A percentile compares a stretch with the other conserved stretches of the same genome.
These are phyloP conservation scores for Campylomormyrus numenius DNA, from an alignment of 2,113 vertebrate species.

Conservation along the genomic window DNA sequence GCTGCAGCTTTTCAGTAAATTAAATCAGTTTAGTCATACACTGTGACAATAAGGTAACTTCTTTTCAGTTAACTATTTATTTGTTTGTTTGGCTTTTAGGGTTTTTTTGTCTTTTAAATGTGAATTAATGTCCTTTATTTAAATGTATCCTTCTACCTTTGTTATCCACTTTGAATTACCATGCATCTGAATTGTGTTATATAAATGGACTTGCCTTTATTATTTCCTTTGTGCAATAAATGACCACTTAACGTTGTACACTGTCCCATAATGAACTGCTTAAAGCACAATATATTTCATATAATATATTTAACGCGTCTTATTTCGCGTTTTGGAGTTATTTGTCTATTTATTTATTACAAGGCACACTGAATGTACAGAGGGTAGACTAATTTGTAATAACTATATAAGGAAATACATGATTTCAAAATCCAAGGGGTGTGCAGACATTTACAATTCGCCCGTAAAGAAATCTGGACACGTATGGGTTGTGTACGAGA, in stretches of 20 bases:
- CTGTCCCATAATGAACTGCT: neutral
- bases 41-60: neutral
- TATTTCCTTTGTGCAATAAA: neutral
- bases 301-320: neutral
- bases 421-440: neutral
- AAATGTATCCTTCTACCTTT: neutral
- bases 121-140: neutral
- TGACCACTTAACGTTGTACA: neutral
- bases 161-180: neutral
- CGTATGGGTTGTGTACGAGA: neutral
- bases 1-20: neutral
- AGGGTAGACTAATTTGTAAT: neutral
- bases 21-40: neutral
- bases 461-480: neutral
- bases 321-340: neutral
- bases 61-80: neutral
- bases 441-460: neutral
- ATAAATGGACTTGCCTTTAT: neutral
- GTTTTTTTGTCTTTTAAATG: neutral
- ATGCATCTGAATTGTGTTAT: neutral
- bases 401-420: neutral
- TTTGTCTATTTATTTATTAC: neutral
- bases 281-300: neutral
- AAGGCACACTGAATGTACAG: neutral
- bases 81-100: neutral